These are phyloP conservation scores for Gonioctena quinquepunctata DNA, from an alignment of 1,140 invertebrate genomes.

Conservation along the genomic window DNA sequence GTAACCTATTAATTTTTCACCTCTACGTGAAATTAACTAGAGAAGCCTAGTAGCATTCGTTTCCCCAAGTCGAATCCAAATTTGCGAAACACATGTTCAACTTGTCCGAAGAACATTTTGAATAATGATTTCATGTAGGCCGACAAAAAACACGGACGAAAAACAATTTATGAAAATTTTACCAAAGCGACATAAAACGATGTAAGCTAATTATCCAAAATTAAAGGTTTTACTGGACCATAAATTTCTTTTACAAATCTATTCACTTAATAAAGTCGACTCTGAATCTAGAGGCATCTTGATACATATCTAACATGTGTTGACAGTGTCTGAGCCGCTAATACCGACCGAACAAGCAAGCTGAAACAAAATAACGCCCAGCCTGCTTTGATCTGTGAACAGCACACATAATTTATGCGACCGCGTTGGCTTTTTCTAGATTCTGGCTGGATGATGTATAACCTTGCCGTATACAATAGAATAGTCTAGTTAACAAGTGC, in stretches of 20 bases:
- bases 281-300: constrained; percentile 21
- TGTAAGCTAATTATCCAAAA: constrained; percentile 42
- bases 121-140: too few species aligned
- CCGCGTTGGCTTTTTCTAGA: constrained; percentile 18
- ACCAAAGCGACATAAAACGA: constrained; percentile 31
- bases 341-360: constrained; percentile 13
- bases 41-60: too few species aligned
- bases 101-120: too few species aligned
- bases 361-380: constrained; percentile 37
- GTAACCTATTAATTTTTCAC: too few species aligned
- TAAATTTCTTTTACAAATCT: constrained; percentile 50
- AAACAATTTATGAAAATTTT: constrained; percentile 36
- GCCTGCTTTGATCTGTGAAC: constrained; percentile 46
- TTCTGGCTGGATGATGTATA: not conserved
- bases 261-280: constrained; percentile 38
- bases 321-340: constrained; percentile 40
- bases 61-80: too few species aligned
- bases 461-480: not conserved
- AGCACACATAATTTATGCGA: constrained; percentile 42
- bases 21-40: too few species aligned
- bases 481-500: too few species aligned
- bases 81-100: too few species aligned
- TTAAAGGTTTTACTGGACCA: constrained; percentile 44
- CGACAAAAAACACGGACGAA: not conserved
- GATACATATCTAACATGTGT: constrained; percentile 54